phyloP scores from a whole-genome alignment of 2,888 invertebrate species.

The Mayetiola destructor region DNA sequence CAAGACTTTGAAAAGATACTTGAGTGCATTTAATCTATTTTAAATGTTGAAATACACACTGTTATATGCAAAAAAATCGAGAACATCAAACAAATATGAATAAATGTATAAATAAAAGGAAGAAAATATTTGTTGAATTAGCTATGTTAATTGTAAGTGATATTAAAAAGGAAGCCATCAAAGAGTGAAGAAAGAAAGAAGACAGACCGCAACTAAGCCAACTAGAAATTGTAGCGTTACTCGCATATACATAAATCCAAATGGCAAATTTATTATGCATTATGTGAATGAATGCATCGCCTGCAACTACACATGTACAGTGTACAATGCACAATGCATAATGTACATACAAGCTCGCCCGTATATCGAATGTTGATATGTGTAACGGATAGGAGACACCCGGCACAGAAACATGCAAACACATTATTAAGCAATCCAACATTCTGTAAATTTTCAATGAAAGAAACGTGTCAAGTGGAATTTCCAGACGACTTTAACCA shows the following conservation, averaged over 20 bases:
- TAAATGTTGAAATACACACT: too few relatives aligned
- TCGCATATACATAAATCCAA: too few relatives aligned
- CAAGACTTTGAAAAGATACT: too few relatives aligned
- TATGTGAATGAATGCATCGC: not conserved
- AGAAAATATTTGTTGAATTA: not conserved
- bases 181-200: not conserved
- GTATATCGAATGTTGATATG: too few relatives aligned
- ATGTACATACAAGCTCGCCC: too few relatives aligned
- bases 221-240: not conserved
- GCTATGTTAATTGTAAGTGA: not conserved
- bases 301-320: too few relatives aligned
- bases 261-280: too few relatives aligned
- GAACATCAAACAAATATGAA: too few relatives aligned
- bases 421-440: not conserved
- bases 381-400: not conserved
- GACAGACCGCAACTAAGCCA: not conserved
- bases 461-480: slow-evolving; percentile 11
- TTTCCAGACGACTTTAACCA: not conserved
- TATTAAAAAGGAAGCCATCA: slow-evolving; percentile 2
- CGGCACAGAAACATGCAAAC: not conserved
- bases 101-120: too few relatives aligned
- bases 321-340: too few relatives aligned
- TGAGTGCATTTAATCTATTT: too few relatives aligned
- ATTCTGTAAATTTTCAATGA: slow-evolving; percentile 10
- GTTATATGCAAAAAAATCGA: too few relatives aligned